Conservation (phyloP, 2,888 invertebrate species). For the Protodeltote pygarga region DNA sequence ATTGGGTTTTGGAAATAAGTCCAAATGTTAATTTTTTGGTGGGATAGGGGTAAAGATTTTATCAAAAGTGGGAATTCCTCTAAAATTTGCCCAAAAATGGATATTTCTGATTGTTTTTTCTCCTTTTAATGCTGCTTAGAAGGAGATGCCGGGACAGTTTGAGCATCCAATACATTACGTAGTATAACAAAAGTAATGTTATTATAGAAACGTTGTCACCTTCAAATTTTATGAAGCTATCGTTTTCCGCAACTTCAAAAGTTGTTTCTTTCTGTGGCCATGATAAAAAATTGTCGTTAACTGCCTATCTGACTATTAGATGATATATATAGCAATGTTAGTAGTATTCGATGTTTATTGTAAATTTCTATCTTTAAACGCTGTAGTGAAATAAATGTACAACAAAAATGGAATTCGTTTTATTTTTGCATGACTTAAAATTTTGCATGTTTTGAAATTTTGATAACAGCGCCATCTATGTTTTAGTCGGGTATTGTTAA, state of each 20-base stretch:
- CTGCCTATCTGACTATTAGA: constrained; percentile 78
- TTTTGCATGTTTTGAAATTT: constrained; percentile 37
- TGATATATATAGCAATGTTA: constrained; percentile 69
- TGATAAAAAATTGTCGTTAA: constrained; percentile 76
- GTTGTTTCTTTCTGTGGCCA: constrained; percentile 74
- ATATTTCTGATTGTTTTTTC: constrained; percentile 58
- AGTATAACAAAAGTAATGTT: constrained; percentile 69
- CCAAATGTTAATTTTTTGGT: neutral
- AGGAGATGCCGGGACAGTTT: constrained; percentile 83
- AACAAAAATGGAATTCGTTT: constrained; percentile 71
- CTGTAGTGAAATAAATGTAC: constrained; percentile 80
- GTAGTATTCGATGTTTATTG: constrained; percentile 77
- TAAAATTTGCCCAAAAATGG: constrained; percentile 53
- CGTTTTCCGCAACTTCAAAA: constrained; percentile 56
- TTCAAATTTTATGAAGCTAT: constrained; percentile 78
- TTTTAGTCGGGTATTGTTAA: constrained; percentile 64
- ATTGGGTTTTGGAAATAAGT: neutral
- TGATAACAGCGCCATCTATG: constrained; percentile 63
- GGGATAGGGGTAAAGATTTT: constrained; percentile 7
- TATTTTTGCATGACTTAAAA: constrained; percentile 77
- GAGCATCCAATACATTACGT: constrained; percentile 73
- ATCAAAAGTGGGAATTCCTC: constrained; percentile 55
- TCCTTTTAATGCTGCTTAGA: constrained; percentile 84
- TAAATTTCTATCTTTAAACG: constrained; percentile 75
- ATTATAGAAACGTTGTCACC: constrained; percentile 73